phyloP scores from a whole-genome alignment of 1,140 invertebrate species.

The Philotrypesis tridentata region DNA sequence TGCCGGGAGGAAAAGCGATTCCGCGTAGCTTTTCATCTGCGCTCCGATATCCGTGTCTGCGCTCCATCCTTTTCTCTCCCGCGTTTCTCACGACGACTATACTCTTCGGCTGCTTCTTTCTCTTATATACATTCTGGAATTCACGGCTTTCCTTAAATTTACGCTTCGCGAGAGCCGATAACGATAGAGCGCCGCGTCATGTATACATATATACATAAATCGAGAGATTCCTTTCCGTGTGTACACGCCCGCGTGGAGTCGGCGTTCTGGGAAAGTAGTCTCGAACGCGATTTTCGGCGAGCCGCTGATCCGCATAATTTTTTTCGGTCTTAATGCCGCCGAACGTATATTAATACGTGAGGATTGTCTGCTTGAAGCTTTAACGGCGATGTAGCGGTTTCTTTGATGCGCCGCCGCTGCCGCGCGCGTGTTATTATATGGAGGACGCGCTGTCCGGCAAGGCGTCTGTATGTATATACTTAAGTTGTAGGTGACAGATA shows the following conservation, averaged over 20 bases:
- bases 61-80: background rate
- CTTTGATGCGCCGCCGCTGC: background rate
- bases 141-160: constrained; percentile 25
- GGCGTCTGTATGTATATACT: no score
- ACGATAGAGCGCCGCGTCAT: background rate
- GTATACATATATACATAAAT: no score
- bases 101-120: background rate
- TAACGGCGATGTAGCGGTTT: no score
- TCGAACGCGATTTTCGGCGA: background rate
- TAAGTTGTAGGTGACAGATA: background rate
- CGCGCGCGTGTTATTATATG: no score
- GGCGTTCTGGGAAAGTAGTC: constrained; percentile 8
- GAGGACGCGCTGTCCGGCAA: no score
- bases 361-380: background rate
- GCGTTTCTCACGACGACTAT: constrained; percentile 1
- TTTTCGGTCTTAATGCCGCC: background rate
- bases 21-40: background rate
- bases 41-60: background rate
- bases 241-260: background rate
- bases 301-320: background rate
- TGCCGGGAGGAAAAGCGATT: background rate
- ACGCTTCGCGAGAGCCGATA: constrained; percentile 36
- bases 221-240: background rate
- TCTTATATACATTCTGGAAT: constrained; percentile 5
- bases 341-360: background rate